These are phyloP conservation scores for Phoeniculus purpureus DNA, from an alignment of 2,797 vertebrate genomes.

Conservation along the genomic window DNA sequence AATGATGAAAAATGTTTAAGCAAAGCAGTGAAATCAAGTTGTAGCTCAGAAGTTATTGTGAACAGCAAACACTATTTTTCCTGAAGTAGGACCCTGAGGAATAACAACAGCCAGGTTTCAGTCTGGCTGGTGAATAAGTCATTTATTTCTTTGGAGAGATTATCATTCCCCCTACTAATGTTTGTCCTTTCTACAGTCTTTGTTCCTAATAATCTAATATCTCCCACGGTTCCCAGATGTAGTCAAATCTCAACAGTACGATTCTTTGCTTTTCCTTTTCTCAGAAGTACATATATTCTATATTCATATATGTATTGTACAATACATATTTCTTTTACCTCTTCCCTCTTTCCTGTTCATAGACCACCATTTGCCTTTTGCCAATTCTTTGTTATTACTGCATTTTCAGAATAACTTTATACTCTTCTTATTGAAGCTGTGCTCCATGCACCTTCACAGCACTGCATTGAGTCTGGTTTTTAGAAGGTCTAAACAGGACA, in stretches of 20 bases:
- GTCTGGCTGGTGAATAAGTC: background rate
- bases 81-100: constrained; percentile 25
- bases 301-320: background rate
- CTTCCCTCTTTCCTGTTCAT: background rate
- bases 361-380: background rate
- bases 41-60: constrained; percentile 28
- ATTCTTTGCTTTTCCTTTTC: background rate
- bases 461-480: background rate
- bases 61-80: background rate
- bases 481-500: background rate
- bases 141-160: constrained; percentile 29
- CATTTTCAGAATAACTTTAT: background rate
- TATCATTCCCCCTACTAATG: background rate
- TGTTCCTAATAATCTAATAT: constrained; percentile 34
- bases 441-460: background rate
- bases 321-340: background rate
- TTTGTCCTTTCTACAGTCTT: constrained; percentile 15
- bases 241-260: background rate
- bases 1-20: constrained; percentile 39
- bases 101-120: background rate
- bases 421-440: background rate
- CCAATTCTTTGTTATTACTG: background rate
- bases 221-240: background rate
- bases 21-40: constrained; percentile 2
- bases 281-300: background rate